Evolutionary conservation across 2,797 vertebrate genomes (phyloP).

Genomic region (Spheniscus humboldti): DNA sequence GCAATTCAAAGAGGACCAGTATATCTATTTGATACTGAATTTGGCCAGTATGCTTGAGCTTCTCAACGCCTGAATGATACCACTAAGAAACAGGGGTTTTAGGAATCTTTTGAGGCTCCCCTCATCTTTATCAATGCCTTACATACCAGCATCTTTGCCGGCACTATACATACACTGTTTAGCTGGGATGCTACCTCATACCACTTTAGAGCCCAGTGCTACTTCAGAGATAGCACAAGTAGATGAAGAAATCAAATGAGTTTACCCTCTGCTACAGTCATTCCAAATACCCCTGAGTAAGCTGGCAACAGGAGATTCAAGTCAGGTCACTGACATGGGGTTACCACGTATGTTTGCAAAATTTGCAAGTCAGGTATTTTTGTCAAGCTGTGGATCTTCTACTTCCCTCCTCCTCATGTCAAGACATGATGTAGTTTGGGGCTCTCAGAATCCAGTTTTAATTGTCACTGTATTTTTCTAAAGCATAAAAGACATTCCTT

Average conservation of each 20-base stretch:
- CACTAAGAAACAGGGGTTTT: rapidly evolving
- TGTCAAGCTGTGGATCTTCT: not conserved
- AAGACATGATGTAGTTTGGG: not conserved
- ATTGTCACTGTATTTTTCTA: not conserved
- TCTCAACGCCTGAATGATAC: not conserved
- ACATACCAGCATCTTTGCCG: not conserved
- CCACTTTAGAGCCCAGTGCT: not conserved
- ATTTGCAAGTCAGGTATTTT: not conserved
- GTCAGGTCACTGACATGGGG: not conserved
- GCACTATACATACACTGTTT: too few species aligned
- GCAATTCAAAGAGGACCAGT: not conserved
- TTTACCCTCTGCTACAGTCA: not conserved
- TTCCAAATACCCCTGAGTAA: not conserved
- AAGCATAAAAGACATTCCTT: not conserved
- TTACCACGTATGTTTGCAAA: not conserved
- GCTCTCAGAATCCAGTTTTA: not conserved
- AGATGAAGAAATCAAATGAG: not conserved
- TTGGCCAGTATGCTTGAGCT: not conserved
- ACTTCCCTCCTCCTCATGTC: not conserved
- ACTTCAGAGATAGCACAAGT: not conserved
- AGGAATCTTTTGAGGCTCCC: not conserved
- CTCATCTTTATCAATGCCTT: not conserved
- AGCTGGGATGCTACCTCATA: not conserved
- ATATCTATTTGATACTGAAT: not conserved
- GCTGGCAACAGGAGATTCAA: not conserved